phyloP scores from a whole-genome alignment of 1,140 invertebrate species.

The Condylostylus longicornis region DNA sequence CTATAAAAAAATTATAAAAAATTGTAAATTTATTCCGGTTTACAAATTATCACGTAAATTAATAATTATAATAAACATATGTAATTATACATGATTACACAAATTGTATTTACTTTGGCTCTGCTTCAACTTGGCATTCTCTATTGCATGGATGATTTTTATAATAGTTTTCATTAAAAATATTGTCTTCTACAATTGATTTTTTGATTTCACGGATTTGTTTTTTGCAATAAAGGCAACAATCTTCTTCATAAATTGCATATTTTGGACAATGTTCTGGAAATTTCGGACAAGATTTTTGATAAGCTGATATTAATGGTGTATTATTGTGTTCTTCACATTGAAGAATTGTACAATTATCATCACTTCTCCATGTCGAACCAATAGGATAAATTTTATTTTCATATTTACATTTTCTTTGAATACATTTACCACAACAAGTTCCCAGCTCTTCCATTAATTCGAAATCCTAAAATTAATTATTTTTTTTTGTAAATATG shows the following conservation, averaged over 20 bases:
- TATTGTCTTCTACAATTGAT: slow-evolving; percentile 15
- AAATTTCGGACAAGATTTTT: slow-evolving; percentile 19
- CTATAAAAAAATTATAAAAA: too few relatives aligned
- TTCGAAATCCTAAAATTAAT: slow-evolving; percentile 27
- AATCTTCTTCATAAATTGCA: slow-evolving; percentile 16
- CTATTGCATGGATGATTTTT: slow-evolving; percentile 22
- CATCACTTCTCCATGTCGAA: slow-evolving; percentile 25
- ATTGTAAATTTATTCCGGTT: too few relatives aligned
- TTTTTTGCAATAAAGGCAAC: slow-evolving; percentile 19
- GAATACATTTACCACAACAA: slow-evolving; percentile 27
- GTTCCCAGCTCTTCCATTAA: slow-evolving; percentile 13
- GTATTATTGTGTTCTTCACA: slow-evolving; percentile 16
- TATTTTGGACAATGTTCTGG: slow-evolving; percentile 17
- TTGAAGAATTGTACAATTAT: slow-evolving; percentile 24
- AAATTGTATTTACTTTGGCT: too few relatives aligned
- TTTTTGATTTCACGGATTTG: slow-evolving; percentile 3
- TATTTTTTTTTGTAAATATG: too few relatives aligned
- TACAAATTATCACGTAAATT: too few relatives aligned
- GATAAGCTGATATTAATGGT: slow-evolving; percentile 21
- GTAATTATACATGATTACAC: too few relatives aligned
- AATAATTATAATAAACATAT: too few relatives aligned
- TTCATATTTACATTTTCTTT: slow-evolving; percentile 23
- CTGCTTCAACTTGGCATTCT: slow-evolving; percentile 16
- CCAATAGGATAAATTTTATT: slow-evolving; percentile 22
- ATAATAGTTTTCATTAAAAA: slow-evolving; percentile 10